Evolutionary conservation across 1,140 invertebrate species (phyloP).

Genomic region (Platorchestia sp.): DNA sequence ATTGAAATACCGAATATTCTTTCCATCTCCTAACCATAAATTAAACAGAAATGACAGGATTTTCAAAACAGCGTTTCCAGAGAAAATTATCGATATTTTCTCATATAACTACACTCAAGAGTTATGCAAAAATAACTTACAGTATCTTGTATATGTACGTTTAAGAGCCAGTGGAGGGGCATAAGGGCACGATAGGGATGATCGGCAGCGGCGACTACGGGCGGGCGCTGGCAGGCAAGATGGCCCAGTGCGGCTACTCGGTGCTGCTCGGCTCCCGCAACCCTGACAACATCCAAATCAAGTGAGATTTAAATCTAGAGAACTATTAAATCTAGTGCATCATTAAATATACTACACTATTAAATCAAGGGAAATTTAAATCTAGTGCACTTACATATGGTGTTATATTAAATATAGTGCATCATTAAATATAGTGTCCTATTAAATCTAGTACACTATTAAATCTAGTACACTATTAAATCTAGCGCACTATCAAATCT

Average conservation of each 20-base stretch:
- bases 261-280: constrained; percentile 57
- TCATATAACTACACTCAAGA: neutral
- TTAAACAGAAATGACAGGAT: neutral
- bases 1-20: too few species aligned
- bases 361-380: too few species aligned
- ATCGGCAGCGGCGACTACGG: constrained; percentile 63
- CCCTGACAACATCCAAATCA: neutral
- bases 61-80: neutral
- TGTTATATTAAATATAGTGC: too few species aligned
- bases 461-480: too few species aligned
- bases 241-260: constrained; percentile 59
- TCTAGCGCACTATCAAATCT: too few species aligned
- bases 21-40: too few species aligned
- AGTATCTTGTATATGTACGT: neutral
- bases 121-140: neutral
- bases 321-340: too few species aligned
- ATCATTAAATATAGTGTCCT: too few species aligned
- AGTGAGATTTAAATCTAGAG: too few species aligned
- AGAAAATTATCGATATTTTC: neutral
- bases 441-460: too few species aligned
- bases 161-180: neutral
- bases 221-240: constrained; percentile 58
- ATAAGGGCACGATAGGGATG: neutral
- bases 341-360: too few species aligned
- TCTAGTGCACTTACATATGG: too few species aligned